These are phyloP conservation scores for Osmerus eperlanus DNA, from an alignment of 2,113 vertebrate species.

Conservation along the genomic window DNA sequence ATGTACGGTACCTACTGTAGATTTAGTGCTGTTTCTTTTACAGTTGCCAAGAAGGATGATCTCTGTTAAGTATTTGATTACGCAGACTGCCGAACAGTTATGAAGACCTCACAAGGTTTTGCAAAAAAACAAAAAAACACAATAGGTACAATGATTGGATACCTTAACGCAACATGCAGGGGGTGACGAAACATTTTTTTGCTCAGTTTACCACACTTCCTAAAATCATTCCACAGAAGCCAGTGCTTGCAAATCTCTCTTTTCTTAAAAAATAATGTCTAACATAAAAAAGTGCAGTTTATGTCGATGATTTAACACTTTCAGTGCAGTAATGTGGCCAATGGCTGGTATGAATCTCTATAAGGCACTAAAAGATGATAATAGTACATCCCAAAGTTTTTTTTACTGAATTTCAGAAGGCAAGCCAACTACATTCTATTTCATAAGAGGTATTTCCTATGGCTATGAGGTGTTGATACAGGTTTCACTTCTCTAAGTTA, in stretches of 20 bases:
- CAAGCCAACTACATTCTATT: slow-evolving; percentile 29
- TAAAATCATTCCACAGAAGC: background rate
- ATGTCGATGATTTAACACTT: slow-evolving; percentile 3
- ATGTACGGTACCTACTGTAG: slow-evolving; percentile 16
- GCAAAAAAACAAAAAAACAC: no score
- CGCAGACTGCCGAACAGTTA: background rate
- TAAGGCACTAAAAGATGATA: slow-evolving; percentile 60
- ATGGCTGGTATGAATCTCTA: slow-evolving; percentile 31
- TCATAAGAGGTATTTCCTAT: slow-evolving; percentile 11
- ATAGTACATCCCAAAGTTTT: slow-evolving; percentile 12
- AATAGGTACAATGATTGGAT: background rate
- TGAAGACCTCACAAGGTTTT: background rate
- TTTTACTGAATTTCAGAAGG: slow-evolving; percentile 30
- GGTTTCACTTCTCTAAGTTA: slow-evolving; percentile 20
- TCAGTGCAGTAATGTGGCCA: slow-evolving; percentile 23
- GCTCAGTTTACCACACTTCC: background rate
- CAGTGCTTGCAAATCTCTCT: background rate
- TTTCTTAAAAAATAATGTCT: background rate
- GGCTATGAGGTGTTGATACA: slow-evolving; percentile 18
- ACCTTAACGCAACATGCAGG: background rate
- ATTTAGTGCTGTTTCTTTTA: slow-evolving; percentile 37
- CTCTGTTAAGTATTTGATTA: no score
- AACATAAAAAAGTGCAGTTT: background rate
- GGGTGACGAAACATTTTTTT: background rate
- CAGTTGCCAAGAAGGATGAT: slow-evolving; percentile 27